These are phyloP conservation scores for Neopelma chrysocephalum DNA, from an alignment of 2,797 vertebrate genomes.

Conservation along the genomic window DNA sequence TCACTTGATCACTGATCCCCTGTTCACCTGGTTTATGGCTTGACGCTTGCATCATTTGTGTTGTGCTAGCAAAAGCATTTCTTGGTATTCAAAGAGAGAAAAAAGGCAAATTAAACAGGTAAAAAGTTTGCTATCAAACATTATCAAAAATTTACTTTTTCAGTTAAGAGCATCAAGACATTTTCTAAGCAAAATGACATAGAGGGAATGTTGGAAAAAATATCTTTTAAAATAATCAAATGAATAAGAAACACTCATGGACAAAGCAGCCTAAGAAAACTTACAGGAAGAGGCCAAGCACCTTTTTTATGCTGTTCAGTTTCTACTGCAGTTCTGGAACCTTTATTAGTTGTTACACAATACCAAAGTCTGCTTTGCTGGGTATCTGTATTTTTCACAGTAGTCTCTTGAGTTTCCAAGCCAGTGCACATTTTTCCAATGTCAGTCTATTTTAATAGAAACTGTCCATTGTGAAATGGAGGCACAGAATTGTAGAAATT, in stretches of 20 bases:
- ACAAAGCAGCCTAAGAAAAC: background rate
- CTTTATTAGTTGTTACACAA: background rate
- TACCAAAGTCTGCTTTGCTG: background rate
- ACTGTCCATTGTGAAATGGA: background rate
- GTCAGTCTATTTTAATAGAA: background rate
- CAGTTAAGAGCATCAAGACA: background rate
- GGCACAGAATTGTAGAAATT: background rate
- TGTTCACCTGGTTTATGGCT: background rate
- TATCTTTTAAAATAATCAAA: background rate
- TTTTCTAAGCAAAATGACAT: background rate
- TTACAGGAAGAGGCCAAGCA: background rate
- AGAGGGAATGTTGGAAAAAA: background rate
- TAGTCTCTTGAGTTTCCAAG: background rate
- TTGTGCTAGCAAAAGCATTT: background rate
- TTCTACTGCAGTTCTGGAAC: background rate
- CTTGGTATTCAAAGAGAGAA: background rate
- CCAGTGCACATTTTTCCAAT: background rate
- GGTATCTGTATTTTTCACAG: background rate
- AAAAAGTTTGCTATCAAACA: background rate
- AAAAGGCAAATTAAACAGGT: background rate
- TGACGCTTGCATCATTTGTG: accelerated
- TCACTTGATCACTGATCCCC: too few relatives aligned
- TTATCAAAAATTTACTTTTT: background rate
- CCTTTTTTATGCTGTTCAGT: background rate
- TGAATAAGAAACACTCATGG: background rate